Evolutionary conservation across 2,888 invertebrate genomes (phyloP), one percentile per base, ranked within the genome.

Genomic region (Chymomyza fuscimana): DNA sequence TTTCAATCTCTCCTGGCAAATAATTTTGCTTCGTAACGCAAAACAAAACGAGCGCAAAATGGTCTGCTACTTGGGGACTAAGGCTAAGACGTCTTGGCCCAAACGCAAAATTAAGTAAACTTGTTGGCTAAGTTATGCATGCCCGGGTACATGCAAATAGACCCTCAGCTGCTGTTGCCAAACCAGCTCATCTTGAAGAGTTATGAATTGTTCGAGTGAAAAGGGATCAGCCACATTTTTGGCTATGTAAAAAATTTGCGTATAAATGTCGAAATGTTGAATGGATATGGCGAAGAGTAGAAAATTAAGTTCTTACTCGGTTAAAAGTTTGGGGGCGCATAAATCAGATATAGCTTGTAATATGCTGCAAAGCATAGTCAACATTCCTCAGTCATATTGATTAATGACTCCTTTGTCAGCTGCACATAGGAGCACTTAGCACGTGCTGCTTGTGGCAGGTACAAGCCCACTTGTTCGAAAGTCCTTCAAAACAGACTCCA

Each of bases 401-500:
- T 88, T 80, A 85, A 85, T 88, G 85, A 70, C 74, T 59, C 25
- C 70, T 63, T 69, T 60, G 67, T 70, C 36, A 72, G 70, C 81
- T 79, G 79, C 79, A 78, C 75, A 81, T 69, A 58, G 79, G 73
- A 80, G 76, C 81, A 83, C 85, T 88, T 86, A 88, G 89, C 86
- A 88, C 88, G 86, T 88, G 88, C 86, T 79, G 70, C 58, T 65
- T 16, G 10, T 12, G 51, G 58, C 32, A 25, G 25, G 29, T 32
- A 40, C 16, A 36, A 22, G 36, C 46, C 54, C 54, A 54, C 54
- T 54, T 54, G 54, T 54, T 54, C 19, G 12, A 46, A 46, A 46
- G 40, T 46, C 40, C 40, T 46, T 10, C 40, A 10, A 15, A 12
- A 46, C 32, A 32, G 5, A 32, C 32, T 32, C 32, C 5, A 32